Evolutionary conservation across 2,797 vertebrate species (phyloP).

Genomic region (Uromys caudimaculatus): DNA sequence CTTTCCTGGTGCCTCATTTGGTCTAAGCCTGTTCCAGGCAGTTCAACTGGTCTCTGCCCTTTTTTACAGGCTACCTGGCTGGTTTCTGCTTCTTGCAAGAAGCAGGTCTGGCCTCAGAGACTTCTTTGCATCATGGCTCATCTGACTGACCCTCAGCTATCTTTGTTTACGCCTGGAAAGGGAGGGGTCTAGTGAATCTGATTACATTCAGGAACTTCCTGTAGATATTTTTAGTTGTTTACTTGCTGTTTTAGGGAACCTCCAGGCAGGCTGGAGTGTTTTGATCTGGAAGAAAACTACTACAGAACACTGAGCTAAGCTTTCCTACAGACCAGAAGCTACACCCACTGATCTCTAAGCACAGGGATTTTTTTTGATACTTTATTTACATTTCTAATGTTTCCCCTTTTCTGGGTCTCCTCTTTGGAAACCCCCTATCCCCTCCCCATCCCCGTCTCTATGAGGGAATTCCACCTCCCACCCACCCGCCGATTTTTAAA

Average conservation of each 20-base stretch:
- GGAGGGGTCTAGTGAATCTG: not conserved
- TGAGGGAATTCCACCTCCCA: no score
- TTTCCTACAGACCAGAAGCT: not conserved
- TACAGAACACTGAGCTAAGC: not conserved
- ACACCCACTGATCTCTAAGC: not conserved
- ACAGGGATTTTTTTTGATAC: no score
- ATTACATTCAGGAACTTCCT: not conserved
- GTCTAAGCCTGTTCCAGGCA: not conserved
- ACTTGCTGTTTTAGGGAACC: not conserved
- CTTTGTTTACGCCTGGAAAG: not conserved
- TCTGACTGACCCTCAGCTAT: not conserved
- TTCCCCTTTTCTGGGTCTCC: no score
- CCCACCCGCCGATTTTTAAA: no score
- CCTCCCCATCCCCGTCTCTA: no score
- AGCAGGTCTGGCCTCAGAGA: not conserved
- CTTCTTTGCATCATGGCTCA: not conserved
- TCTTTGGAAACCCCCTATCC: no score
- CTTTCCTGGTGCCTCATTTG: not conserved
- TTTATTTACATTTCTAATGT: no score
- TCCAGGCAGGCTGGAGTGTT: not conserved
- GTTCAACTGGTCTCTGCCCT: not conserved
- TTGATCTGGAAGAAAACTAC: not conserved
- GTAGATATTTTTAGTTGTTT: not conserved
- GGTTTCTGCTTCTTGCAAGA: not conserved
- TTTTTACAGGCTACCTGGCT: not conserved